Conservation (phyloP, 1,140 invertebrate species). For the Apis mellifera region Amel_HAv3.1 CM009931.2:23561001-23561500, state of each 20-base stretch:
- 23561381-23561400: not conserved
- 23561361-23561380: not conserved
- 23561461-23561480: not conserved
- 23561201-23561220: slow-evolving; percentile 44
- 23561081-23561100: slow-evolving; percentile 67
- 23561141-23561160: slow-evolving; percentile 46
- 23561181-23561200: not conserved
- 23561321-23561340: not conserved
- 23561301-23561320: too few relatives aligned
- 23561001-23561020: slow-evolving; percentile 62
- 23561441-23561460: not conserved
- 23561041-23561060: slow-evolving; percentile 6
- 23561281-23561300: too few relatives aligned
- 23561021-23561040: slow-evolving; percentile 65
- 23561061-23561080: slow-evolving; percentile 58
- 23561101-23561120: slow-evolving; percentile 45
- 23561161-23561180: not conserved
- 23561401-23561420: not conserved
- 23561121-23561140: slow-evolving; percentile 54
- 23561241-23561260: not conserved
- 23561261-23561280: too few relatives aligned
- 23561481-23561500: not conserved
- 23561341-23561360: not conserved
- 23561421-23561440: not conserved
- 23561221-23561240: slow-evolving; percentile 7